A percentile compares a stretch with the other conserved stretches of the same genome.
Conservation (phyloP, 2,888 invertebrate genomes). For the Quadroppia sp. region DNA sequence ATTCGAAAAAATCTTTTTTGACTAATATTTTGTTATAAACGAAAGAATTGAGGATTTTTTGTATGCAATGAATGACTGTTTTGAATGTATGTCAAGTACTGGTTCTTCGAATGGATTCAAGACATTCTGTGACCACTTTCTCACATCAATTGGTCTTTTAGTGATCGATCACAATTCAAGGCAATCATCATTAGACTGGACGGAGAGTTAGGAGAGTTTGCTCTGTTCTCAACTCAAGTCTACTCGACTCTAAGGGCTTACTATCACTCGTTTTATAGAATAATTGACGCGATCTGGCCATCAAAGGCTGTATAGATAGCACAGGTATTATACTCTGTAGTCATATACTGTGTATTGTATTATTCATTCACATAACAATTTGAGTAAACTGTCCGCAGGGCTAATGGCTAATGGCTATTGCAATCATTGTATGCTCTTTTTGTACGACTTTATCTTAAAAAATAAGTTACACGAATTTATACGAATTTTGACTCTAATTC, state of each 20-base stretch:
- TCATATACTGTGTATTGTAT: background rate
- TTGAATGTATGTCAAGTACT: constrained; percentile 9
- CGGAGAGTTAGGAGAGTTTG: background rate
- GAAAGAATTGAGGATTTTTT: background rate
- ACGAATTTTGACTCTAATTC: background rate
- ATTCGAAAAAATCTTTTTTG: background rate
- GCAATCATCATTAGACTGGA: constrained; percentile 24
- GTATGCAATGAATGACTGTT: background rate
- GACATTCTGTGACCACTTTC: constrained; percentile 15
- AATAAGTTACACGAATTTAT: constrained; percentile 31
- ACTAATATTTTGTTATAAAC: background rate
- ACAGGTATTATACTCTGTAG: constrained; percentile 1
- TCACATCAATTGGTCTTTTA: constrained; percentile 7
- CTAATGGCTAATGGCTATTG: background rate
- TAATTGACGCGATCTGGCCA: background rate
- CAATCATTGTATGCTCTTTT: constrained; percentile 10
- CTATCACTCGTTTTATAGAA: background rate
- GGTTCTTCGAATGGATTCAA: background rate
- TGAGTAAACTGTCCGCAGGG: constrained; percentile 27
- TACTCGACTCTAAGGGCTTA: background rate
- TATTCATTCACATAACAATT: constrained; percentile 28
- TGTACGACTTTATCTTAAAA: constrained; percentile 21
- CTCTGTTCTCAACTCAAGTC: background rate
- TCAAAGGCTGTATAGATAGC: background rate
- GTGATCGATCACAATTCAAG: constrained; percentile 36